Base-by-base conservation (phyloP, 2,797 vertebrate species). In the Xyrichtys novacula region DNA sequence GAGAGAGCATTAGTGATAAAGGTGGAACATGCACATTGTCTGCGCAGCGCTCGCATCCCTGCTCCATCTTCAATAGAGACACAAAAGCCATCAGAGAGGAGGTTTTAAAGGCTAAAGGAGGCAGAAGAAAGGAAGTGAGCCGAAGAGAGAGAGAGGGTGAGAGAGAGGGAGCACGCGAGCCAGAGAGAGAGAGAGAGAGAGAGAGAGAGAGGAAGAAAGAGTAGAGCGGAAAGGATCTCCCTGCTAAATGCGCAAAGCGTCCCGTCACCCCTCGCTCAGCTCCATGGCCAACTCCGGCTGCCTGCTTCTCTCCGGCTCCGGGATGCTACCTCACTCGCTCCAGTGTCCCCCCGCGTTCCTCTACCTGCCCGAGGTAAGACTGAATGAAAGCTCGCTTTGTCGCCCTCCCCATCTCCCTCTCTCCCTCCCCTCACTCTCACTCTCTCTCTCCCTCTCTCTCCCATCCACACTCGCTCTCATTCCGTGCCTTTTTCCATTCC, bases 271-370 rank as follows among this genome's bases (percentile, higher is more conserved):
- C 94, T 95, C 96, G 95, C 96, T 97, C 93, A 95, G 96, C 95
- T 97, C 96, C 93, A 98, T 98, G 97, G 96, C 96, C 92, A 97
- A 97, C 96, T 97, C 96, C 74, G 96, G 96, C 95, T 98, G 97
- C 91, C 94, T 98, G 93, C 95, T 98, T 93, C 95, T 98, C 93
- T 95, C 97, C 94, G 92, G 95, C 93, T 94, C 96, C 80, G 95
- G 96, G 93, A 96, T 98, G 96, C 95, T 98, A 88, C 96, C 96
- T 84, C 97, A 96, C 93, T 94, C 96, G 79, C 94, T 96, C 81
- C 95, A 96, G 88, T 96, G 96, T 81, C 95, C 97, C 85, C 94
- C 96, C 57, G 95, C 96, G 79, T 97, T 98, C 95, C 96, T 98
- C 94, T 98, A 97, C 95, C 96, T 98, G 93, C 95, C 95, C 90